Conservation (phyloP, 2,113 vertebrate genomes). For the Odocoileus hemionus region DNA sequence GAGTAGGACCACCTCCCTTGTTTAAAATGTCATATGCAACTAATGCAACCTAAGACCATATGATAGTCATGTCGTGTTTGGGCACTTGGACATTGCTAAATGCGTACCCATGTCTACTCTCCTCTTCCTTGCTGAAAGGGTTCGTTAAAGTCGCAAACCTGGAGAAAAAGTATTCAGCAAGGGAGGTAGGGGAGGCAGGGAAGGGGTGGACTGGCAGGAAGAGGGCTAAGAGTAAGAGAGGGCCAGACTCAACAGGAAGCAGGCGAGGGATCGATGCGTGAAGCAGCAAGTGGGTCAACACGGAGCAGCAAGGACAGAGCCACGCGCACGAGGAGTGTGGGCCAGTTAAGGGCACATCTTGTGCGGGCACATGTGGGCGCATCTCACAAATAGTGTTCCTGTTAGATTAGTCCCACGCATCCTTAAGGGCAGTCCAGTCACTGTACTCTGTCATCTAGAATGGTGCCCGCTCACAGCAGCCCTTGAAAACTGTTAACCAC, state of each 20-base stretch:
- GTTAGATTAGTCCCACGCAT: fast-evolving
- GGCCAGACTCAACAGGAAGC: neutral
- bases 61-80: fast-evolving
- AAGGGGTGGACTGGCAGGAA: neutral
- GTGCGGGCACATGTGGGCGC: neutral
- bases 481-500: neutral
- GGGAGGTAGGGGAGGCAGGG: neutral
- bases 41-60: neutral
- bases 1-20: neutral
- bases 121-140: neutral
- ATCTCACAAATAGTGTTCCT: fast-evolving
- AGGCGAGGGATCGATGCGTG: fast-evolving
- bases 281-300: no score
- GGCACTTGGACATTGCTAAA: neutral
- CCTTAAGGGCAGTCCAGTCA: neutral
- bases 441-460: neutral
- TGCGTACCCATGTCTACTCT: fast-evolving
- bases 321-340: fast-evolving
- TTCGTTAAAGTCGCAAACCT: neutral
- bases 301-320: fast-evolving
- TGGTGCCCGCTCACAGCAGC: fast-evolving
- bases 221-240: neutral
- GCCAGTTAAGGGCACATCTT: neutral
- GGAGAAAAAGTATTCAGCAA: neutral
- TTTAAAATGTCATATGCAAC: neutral